Evolutionary conservation across 92 coral and sea anemone genomes (phyloP).

Genomic region (Actinostola sp.): DNA sequence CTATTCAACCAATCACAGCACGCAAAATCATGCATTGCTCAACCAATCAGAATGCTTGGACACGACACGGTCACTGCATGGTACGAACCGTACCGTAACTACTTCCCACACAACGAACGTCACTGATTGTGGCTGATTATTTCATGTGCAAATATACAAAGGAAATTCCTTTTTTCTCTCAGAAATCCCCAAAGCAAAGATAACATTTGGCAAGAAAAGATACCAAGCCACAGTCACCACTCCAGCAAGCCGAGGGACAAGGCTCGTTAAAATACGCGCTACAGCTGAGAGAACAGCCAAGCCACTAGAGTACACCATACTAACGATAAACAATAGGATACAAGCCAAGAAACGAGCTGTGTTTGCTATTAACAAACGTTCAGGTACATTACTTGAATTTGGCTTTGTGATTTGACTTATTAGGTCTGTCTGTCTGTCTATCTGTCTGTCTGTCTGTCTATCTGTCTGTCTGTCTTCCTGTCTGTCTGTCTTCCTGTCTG

Average conservation of each 20-base stretch:
- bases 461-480: too few relatives aligned
- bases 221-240: conserved; percentile 58
- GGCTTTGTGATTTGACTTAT: not conserved
- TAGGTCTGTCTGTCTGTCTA: too few relatives aligned
- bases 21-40: too few relatives aligned
- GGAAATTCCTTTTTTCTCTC: not conserved
- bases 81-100: too few relatives aligned
- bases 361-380: conserved; percentile 28
- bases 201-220: conserved; percentile 63
- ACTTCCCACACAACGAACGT: too few relatives aligned
- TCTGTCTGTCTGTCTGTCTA: too few relatives aligned
- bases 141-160: too few relatives aligned
- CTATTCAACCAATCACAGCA: too few relatives aligned
- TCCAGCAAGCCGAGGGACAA: conserved; percentile 45
- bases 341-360: conserved; percentile 24
- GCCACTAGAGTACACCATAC: conserved; percentile 57
- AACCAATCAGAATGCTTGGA: too few relatives aligned
- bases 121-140: too few relatives aligned
- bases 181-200: conserved; percentile 46
- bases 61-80: too few relatives aligned
- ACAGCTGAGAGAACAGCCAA: conserved; percentile 40
- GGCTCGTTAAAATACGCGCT: conserved; percentile 66
- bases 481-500: too few relatives aligned
- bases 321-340: conserved; percentile 47
- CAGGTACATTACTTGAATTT: conserved; percentile 10